These are phyloP conservation scores for Cerastoderma edule DNA, from an alignment of 2,888 invertebrate species.

Conservation along the genomic window DNA sequence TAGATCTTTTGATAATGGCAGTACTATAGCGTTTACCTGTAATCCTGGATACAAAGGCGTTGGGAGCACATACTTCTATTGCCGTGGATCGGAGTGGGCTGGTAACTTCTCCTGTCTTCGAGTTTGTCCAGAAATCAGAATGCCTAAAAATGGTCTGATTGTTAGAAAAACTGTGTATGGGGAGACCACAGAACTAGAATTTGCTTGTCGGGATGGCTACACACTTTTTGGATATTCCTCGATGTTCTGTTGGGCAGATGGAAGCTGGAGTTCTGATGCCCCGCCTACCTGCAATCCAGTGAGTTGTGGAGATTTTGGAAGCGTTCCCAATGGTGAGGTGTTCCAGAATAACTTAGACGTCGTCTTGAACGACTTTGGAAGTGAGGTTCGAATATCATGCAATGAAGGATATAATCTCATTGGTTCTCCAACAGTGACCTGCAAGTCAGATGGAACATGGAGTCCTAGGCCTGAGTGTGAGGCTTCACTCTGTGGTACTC, in stretches of 20 bases:
- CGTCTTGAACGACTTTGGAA: constrained; percentile 36
- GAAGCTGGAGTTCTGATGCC: constrained; percentile 5
- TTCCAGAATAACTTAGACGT: constrained; percentile 26
- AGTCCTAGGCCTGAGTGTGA: constrained; percentile 30
- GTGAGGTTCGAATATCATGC: constrained; percentile 33
- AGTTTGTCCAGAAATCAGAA: constrained; percentile 8
- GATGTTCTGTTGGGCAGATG: constrained; percentile 29
- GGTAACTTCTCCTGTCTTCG: constrained; percentile 17
- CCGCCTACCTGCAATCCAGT: constrained; percentile 37
- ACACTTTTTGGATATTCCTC: constrained; percentile 4
- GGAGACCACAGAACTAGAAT: constrained; percentile 18
- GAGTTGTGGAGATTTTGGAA: constrained; percentile 39
- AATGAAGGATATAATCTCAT: constrained; percentile 25
- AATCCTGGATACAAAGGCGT: constrained; percentile 19
- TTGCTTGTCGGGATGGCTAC: constrained; percentile 39
- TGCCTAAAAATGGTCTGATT: constrained; percentile 34
- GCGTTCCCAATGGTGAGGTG: constrained; percentile 16
- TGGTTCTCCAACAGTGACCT: constrained; percentile 27
- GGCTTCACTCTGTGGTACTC: constrained; percentile 18
- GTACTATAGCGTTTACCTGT: constrained; percentile 23
- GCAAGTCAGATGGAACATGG: constrained; percentile 42
- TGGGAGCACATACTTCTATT: constrained; percentile 10
- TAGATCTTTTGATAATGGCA: constrained; percentile 17
- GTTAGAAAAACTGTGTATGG: constrained; percentile 16
- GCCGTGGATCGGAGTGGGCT: constrained; percentile 7